Percentiles rank a stretch among this genome's conserved stretches.
Conservation (phyloP, 2,797 vertebrate genomes). For the Podarcis siculus region DNA sequence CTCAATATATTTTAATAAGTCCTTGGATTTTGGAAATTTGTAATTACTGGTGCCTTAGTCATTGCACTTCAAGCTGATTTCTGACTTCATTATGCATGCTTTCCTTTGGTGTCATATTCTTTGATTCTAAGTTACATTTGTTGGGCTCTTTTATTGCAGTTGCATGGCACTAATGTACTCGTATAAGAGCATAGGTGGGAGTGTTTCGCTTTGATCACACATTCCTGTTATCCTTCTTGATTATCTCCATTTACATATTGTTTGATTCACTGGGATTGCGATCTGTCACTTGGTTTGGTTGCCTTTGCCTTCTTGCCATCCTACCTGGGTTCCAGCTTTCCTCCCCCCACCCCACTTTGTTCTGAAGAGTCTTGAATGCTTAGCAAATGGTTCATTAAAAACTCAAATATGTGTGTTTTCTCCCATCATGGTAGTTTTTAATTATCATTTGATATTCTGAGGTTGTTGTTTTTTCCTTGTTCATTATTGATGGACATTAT, state of each 20-base stretch:
- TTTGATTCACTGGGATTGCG: constrained; percentile 56
- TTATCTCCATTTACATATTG: constrained; percentile 68
- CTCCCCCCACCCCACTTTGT: constrained; percentile 39
- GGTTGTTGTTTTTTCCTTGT: no score
- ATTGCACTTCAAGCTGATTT: constrained; percentile 54
- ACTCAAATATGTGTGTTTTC: constrained; percentile 48
- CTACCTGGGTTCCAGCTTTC: constrained; percentile 59
- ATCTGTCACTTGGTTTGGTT: constrained; percentile 48
- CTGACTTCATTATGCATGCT: constrained; percentile 58
- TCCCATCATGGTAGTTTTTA: constrained; percentile 27
- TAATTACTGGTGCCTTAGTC: constrained; percentile 47
- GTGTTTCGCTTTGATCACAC: constrained; percentile 67
- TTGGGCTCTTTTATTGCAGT: constrained; percentile 56
- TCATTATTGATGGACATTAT: no score
- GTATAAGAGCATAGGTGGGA: constrained; percentile 53
- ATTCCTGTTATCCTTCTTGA: constrained; percentile 66
- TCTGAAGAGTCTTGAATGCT: constrained; percentile 45
- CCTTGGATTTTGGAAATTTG: constrained; percentile 54
- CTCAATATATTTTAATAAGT: constrained; percentile 57
- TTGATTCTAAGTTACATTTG: constrained; percentile 55
- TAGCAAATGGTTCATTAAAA: constrained; percentile 61
- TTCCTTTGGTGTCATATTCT: constrained; percentile 40
- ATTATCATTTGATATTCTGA: constrained; percentile 26
- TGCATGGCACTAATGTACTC: constrained; percentile 59
- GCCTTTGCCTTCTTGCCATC: constrained; percentile 47